Evolutionary conservation across 1,140 invertebrate species (phyloP).

Genomic region (Drosophila cardini): DNA sequence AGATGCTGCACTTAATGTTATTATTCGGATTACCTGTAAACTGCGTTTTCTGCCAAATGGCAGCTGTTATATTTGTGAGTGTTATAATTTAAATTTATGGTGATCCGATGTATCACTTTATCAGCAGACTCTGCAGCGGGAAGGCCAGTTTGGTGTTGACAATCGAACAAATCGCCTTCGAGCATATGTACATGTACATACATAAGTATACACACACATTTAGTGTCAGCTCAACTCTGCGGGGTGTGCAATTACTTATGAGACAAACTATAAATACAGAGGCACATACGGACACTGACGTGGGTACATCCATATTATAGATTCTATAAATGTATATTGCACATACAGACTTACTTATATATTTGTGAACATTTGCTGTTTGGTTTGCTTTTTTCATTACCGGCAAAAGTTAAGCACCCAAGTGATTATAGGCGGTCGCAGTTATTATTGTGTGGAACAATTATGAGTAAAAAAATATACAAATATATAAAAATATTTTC

Average conservation of each 20-base stretch:
- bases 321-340: not conserved
- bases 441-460: slow-evolving; percentile 10
- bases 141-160: not conserved
- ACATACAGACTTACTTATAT: not conserved
- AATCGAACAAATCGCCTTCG: not conserved
- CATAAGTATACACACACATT: not conserved
- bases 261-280: slow-evolving; percentile 3
- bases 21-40: slow-evolving; percentile 1
- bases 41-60: not conserved
- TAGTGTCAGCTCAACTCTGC: not conserved
- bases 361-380: slow-evolving; percentile 4
- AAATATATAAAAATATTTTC: slow-evolving; percentile 4
- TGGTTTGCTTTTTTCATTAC: slow-evolving; percentile 4
- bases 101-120: slow-evolving; percentile 1
- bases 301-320: too few relatives aligned
- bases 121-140: not conserved
- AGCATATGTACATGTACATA: not conserved
- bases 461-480: slow-evolving; percentile 4
- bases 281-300: not conserved
- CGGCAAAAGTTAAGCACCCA: not conserved
- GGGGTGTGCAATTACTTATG: slow-evolving; percentile 18
- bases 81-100: not conserved
- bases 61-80: slow-evolving; percentile 3
- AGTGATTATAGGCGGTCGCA: not conserved
- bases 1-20: not conserved